Evolutionary conservation across 2,797 vertebrate species (phyloP).

Genomic region (Helarctos malayanus): DNA sequence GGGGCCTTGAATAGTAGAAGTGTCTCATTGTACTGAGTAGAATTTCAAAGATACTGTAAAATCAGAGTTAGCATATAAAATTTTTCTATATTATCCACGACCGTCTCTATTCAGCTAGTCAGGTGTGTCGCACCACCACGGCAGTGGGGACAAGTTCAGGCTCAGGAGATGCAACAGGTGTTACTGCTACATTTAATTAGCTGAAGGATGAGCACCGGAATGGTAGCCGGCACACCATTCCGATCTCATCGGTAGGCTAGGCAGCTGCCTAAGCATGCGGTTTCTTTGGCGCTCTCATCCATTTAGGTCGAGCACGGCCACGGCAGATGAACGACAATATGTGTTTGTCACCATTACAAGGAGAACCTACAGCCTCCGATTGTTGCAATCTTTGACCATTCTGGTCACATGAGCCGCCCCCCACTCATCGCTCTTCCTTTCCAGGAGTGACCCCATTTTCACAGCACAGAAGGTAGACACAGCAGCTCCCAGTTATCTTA

Average conservation of each 20-base stretch:
- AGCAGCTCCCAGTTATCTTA: neutral
- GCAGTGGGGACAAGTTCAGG: neutral
- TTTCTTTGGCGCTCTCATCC: neutral
- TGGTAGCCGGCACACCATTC: too few species aligned
- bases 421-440: neutral
- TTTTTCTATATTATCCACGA: neutral
- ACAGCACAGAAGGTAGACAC: neutral
- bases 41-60: neutral
- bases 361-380: neutral
- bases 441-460: neutral
- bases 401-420: neutral
- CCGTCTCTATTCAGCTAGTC: neutral
- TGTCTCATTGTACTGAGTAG: neutral
- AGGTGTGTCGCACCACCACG: neutral
- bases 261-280: accelerated
- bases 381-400: neutral
- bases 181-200: neutral
- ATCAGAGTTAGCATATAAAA: neutral
- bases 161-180: neutral
- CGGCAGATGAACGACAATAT: accelerated
- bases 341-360: neutral
- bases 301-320: neutral
- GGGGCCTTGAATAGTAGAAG: neutral
- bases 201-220: neutral
- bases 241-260: neutral